A percentile compares a stretch with the other conserved stretches of the same genome.
phyloP scores from a whole-genome alignment of 2,888 invertebrate species.

The Perizoma affinitatum region DNA sequence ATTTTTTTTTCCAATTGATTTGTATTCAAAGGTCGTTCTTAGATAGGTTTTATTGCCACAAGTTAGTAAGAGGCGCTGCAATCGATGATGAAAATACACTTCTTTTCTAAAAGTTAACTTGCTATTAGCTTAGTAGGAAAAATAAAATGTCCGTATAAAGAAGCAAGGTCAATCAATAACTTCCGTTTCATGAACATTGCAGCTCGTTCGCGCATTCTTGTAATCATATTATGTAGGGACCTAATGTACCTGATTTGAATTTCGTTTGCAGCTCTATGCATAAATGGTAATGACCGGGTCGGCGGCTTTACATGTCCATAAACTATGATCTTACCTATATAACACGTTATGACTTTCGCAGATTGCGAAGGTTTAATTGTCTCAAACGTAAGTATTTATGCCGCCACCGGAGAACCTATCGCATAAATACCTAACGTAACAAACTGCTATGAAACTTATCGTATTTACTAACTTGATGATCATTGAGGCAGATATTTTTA shows the following conservation, averaged over 20 bases:
- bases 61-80: too few species aligned
- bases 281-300: constrained; percentile 34
- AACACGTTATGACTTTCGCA: constrained; percentile 12
- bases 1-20: too few species aligned
- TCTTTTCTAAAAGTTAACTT: too few species aligned
- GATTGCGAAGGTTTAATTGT: constrained; percentile 11
- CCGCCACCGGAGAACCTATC: background rate
- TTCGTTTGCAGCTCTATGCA: constrained; percentile 43
- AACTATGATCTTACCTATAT: constrained; percentile 18
- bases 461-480: background rate
- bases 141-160: constrained; percentile 24
- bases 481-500: too few species aligned
- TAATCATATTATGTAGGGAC: constrained; percentile 34
- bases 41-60: too few species aligned
- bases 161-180: constrained; percentile 53
- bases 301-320: constrained; percentile 34
- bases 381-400: constrained; percentile 13
- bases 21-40: too few species aligned
- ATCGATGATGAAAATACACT: too few species aligned
- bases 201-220: constrained; percentile 49
- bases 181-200: too few species aligned
- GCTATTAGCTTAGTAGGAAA: too few species aligned
- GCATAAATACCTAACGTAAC: constrained; percentile 5
- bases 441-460: background rate
- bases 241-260: constrained; percentile 45